Evolutionary conservation across 2,797 vertebrate genomes (phyloP).

Genomic region (Microctenopoma steveboyesi): DNA sequence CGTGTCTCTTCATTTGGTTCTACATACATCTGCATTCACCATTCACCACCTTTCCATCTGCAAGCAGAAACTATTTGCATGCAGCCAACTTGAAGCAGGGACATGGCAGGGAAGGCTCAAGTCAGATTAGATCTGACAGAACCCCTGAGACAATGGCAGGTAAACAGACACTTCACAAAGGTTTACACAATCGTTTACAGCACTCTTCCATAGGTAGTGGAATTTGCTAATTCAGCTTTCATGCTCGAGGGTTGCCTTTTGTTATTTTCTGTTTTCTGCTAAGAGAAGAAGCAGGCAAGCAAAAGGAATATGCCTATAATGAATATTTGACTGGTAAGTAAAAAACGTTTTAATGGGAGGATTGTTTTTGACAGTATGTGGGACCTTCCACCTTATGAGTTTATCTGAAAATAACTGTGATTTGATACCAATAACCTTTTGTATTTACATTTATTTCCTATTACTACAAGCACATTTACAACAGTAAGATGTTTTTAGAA

Average conservation of each 20-base stretch:
- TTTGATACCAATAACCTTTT: not conserved
- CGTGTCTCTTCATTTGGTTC: conserved; percentile 26
- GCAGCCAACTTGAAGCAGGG: conserved; percentile 35
- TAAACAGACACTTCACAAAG: conserved; percentile 69
- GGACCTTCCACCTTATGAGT: too few species aligned
- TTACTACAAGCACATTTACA: too few species aligned
- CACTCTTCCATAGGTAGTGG: conserved; percentile 29
- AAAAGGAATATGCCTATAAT: not conserved
- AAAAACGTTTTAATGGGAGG: not conserved
- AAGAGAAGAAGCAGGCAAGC: not conserved
- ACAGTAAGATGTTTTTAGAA: too few species aligned
- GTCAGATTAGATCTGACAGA: conserved; percentile 64
- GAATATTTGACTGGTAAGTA: not conserved
- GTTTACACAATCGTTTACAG: conserved; percentile 67
- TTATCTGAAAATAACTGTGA: not conserved
- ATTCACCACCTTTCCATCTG: not conserved
- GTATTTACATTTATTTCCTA: not conserved
- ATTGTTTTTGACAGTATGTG: not conserved
- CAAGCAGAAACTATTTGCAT: conserved; percentile 59
- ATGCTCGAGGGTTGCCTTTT: conserved; percentile 15
- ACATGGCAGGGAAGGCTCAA: conserved; percentile 45
- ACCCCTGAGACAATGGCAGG: conserved; percentile 66
- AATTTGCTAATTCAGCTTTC: conserved; percentile 49
- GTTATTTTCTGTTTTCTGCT: conserved; percentile 26
- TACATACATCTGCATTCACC: conserved; percentile 18